These are phyloP conservation scores for Cervus canadensis DNA, from an alignment of 2,113 vertebrate species.

Conservation along the genomic window DNA sequence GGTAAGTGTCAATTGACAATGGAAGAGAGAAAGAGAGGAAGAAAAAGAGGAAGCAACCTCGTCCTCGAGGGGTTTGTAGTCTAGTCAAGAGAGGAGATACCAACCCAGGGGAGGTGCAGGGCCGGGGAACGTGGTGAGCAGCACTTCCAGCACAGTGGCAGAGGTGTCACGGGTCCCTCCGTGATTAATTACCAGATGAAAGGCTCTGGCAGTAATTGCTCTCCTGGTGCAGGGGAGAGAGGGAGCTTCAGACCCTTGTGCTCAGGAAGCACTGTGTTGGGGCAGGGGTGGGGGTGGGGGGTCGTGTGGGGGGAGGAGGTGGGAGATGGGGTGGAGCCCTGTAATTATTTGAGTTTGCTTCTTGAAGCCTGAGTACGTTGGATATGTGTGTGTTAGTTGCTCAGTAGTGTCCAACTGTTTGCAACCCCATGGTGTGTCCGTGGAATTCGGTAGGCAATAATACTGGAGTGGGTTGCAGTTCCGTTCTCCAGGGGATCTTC, in stretches of 20 bases:
- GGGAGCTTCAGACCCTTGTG: neutral
- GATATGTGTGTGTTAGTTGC: neutral
- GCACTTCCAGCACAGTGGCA: neutral
- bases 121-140: neutral
- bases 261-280: neutral
- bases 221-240: neutral
- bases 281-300: neutral
- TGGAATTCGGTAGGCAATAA: neutral
- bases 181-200: constrained; percentile 35
- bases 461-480: neutral
- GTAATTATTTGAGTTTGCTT: neutral
- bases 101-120: neutral
- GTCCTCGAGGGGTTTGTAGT: neutral
- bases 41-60: neutral
- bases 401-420: neutral
- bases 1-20: neutral
- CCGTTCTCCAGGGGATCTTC: neutral
- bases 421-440: neutral
- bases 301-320: too few species aligned
- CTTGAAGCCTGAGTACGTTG: neutral
- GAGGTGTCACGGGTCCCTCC: neutral
- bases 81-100: neutral
- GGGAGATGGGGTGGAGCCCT: neutral
- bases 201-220: neutral
- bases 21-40: neutral